Conservation (phyloP, 2,888 invertebrate genomes). For the Heliconius ismenius region DNA sequence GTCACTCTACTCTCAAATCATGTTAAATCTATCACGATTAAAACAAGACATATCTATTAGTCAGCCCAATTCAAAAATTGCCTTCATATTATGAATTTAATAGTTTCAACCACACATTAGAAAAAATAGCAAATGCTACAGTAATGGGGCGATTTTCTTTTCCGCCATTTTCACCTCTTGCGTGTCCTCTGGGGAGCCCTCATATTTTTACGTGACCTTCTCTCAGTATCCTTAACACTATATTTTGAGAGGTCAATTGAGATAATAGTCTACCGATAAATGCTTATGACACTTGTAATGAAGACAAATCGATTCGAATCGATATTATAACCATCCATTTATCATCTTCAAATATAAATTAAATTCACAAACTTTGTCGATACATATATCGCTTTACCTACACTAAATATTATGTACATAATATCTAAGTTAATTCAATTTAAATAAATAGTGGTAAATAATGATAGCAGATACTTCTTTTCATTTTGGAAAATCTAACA, state of each 20-base stretch:
- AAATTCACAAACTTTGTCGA: neutral
- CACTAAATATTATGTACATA: neutral
- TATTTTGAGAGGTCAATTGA: conserved; percentile 11
- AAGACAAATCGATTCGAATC: conserved; percentile 9
- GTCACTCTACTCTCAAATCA: too few relatives aligned
- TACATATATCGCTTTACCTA: neutral
- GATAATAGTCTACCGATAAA: conserved; percentile 3
- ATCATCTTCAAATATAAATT: neutral
- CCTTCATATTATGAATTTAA: neutral
- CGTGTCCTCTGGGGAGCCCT: conserved; percentile 5
- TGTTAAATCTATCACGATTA: too few relatives aligned
- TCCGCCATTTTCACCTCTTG: neutral
- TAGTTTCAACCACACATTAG: neutral
- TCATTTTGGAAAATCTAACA: too few relatives aligned
- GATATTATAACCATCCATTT: neutral
- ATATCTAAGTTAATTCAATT: too few relatives aligned
- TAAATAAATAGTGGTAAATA: too few relatives aligned
- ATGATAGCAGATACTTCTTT: too few relatives aligned
- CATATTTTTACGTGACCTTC: conserved; percentile 16
- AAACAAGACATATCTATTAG: neutral
- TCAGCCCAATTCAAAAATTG: neutral
- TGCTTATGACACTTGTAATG: conserved; percentile 3
- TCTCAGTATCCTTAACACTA: neutral
- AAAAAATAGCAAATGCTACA: neutral
- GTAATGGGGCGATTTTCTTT: neutral